A percentile compares a stretch with the other conserved stretches of the same genome.
Conservation (phyloP, 2,888 invertebrate species). For the Pseudococcus jackbeardsleyi region DNA sequence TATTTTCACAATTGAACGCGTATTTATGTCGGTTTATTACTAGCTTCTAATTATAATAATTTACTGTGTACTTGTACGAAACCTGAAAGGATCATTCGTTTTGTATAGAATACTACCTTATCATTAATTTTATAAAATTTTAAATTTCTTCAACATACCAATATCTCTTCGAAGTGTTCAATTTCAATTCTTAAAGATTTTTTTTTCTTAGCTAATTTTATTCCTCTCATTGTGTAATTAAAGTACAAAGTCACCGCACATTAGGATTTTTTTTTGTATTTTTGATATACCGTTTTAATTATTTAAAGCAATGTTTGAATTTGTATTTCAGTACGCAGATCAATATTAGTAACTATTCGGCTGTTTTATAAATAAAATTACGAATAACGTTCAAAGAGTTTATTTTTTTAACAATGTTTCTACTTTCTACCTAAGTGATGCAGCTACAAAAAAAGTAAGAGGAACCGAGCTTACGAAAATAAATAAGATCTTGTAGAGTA, state of each 20-base stretch:
- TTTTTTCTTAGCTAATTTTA: not conserved
- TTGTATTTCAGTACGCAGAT: slow-evolving; percentile 36
- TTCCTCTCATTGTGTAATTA: not conserved
- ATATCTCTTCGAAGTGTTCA: slow-evolving; percentile 23
- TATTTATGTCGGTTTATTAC: not conserved
- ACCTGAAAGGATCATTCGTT: not conserved
- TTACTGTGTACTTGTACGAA: slow-evolving; percentile 7
- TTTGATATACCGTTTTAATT: slow-evolving; percentile 21
- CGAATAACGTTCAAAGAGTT: slow-evolving; percentile 21
- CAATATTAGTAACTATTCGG: slow-evolving; percentile 45
- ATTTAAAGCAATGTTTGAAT: slow-evolving; percentile 29
- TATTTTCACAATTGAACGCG: slow-evolving; percentile 10
- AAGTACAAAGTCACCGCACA: slow-evolving; percentile 47
- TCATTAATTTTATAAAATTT: slow-evolving; percentile 4
- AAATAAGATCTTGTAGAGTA: too few relatives aligned
- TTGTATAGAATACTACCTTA: not conserved
- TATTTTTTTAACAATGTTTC: not conserved
- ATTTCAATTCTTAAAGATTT: not conserved
- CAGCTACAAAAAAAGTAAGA: not conserved
- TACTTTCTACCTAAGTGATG: not conserved
- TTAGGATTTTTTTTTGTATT: slow-evolving; percentile 34
- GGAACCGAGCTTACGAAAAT: not conserved
- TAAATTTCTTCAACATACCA: slow-evolving; percentile 13
- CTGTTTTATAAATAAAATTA: slow-evolving; percentile 40
- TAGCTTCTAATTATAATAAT: not conserved